Percentiles rank a stretch among this genome's conserved stretches.
Conservation (phyloP, 2,113 vertebrate species). For the Myiozetetes cayanensis region DNA sequence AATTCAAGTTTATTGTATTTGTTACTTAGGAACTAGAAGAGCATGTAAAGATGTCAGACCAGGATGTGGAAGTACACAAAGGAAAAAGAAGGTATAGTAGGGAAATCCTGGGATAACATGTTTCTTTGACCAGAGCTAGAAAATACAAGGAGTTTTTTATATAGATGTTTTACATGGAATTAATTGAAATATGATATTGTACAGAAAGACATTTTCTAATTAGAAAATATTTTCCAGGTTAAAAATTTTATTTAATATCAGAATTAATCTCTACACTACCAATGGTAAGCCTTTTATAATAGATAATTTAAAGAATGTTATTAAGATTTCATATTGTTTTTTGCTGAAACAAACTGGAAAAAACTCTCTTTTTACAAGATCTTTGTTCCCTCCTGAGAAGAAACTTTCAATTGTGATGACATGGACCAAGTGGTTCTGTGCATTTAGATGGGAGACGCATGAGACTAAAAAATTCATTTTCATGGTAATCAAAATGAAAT, state of each 20-base stretch:
- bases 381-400: neutral
- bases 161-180: neutral
- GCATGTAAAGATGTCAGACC: neutral
- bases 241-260: neutral
- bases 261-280: neutral
- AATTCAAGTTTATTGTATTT: neutral
- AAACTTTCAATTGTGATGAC: neutral
- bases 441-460: neutral
- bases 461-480: neutral
- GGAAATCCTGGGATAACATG: neutral
- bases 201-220: neutral
- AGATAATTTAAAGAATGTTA: conserved; percentile 26
- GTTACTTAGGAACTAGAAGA: neutral
- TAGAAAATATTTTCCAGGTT: neutral
- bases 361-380: neutral
- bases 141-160: neutral
- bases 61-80: neutral
- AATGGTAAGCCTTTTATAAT: neutral
- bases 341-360: neutral
- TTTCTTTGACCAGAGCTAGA: neutral
- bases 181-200: neutral
- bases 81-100: neutral
- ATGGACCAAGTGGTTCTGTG: neutral
- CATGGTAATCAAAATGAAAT: neutral
- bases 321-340: neutral